Evolutionary conservation across 2,113 vertebrate genomes (phyloP), one percentile per base, ranked within the genome.

Genomic region (Cheirogaleus medius): DNA sequence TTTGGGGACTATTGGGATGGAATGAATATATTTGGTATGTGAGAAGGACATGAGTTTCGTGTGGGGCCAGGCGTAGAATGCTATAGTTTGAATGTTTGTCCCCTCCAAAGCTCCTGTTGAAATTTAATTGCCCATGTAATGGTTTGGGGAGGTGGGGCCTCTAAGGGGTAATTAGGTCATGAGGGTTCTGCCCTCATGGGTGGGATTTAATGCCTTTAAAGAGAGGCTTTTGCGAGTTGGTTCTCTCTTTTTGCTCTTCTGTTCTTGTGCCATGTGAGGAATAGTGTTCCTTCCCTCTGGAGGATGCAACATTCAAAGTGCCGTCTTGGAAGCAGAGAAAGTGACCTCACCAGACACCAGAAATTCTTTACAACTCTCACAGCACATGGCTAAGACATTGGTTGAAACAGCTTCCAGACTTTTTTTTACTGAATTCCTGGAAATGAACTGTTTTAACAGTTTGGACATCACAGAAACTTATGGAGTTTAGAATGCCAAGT

Each of bases 381-480:
- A 80, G n/a, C 23, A 21, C 8, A 25, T 76, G 58, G 37, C 37
- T 66, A 94, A 95, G 34, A 74, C 34, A 49, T 60, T 86, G 27
- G 52, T 42, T 89, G 21, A 96, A 84, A 74, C 37, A 37, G n/a
- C 18, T 95, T 92, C 29, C 39, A 74, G 39, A 96, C 82, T 90
- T 81, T 89, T 89, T 8, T 73, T 94, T 91, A 80, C 49, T 60
- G 81, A 90, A 64, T 91, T 97, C 49, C 69, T 85, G 52, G 29
- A 42, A 78, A 20, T 54, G 42, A 87, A 49, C 60, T 74, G 27
- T 66, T 92, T 83, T 63, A 92, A n/a, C 13, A 63, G 77, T 82
- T 93, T 93, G 52, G 44, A 81, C 60, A 81, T 34, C 78, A 34
- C 17, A 77, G 34, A 95, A 97, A 90, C 4, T 49, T 89, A 54